Evolutionary conservation across 2,888 invertebrate species (phyloP).

Genomic region (Drosophila nigricruria): DNA sequence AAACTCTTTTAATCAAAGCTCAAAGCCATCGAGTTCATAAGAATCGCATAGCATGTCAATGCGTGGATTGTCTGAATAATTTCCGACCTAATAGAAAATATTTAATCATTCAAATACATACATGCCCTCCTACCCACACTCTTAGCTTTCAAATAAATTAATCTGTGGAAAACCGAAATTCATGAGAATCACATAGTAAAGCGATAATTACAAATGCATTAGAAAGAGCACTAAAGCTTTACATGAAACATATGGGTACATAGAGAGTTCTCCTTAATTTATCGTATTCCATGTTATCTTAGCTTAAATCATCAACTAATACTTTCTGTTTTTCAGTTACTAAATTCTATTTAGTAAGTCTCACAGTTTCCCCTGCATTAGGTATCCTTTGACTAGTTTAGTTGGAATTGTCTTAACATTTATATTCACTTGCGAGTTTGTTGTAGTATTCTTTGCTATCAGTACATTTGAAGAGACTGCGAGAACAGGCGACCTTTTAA

Average conservation of each 20-base stretch:
- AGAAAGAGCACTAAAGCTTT: not conserved
- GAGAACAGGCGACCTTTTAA: constrained; percentile 19
- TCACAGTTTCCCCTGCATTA: not conserved
- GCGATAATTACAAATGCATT: not conserved
- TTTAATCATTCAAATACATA: not conserved
- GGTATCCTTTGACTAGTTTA: not conserved
- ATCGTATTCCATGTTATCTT: not conserved
- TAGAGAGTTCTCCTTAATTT: not conserved
- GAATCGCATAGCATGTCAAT: not conserved
- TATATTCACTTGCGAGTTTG: not conserved
- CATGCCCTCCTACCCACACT: not conserved
- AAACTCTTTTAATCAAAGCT: not conserved
- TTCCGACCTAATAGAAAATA: not conserved
- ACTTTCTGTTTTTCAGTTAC: not conserved
- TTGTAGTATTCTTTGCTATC: constrained; percentile 4
- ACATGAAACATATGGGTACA: not conserved
- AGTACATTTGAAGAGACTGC: constrained; percentile 13
- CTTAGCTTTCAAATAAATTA: not conserved
- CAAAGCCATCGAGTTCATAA: not conserved
- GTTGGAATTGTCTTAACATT: not conserved
- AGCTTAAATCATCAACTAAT: not conserved
- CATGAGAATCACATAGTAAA: not conserved
- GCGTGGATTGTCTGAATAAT: not conserved
- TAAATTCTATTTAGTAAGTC: too few relatives aligned
- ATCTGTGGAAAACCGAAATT: not conserved